Evolutionary conservation across 1,140 invertebrate species (phyloP).

Genomic region (Brachionus calyciflorus): DNA sequence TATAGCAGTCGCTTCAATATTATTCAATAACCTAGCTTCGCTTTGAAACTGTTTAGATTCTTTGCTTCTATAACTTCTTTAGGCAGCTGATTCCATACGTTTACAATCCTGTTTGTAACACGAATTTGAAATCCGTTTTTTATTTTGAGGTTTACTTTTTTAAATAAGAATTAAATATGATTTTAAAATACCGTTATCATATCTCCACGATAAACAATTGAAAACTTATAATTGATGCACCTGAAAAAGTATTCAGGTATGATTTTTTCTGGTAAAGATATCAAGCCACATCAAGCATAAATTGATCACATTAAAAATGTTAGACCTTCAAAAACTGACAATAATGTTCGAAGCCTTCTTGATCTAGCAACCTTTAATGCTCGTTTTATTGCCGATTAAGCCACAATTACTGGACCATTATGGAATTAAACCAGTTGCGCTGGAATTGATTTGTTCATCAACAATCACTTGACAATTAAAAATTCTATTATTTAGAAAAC

Average conservation of each 20-base stretch:
- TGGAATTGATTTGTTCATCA: slow-evolving; percentile 27
- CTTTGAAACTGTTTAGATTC: too few species aligned
- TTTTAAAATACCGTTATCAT: too few species aligned
- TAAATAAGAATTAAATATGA: too few species aligned
- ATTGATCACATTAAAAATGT: slow-evolving; percentile 47
- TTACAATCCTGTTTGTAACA: too few species aligned
- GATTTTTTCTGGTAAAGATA: slow-evolving; percentile 49
- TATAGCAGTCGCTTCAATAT: too few species aligned
- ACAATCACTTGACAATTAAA: slow-evolving; percentile 41
- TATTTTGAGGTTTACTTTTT: too few species aligned
- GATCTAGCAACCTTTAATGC: slow-evolving; percentile 50
- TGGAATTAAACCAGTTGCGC: too few species aligned
- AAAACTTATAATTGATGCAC: slow-evolving; percentile 54
- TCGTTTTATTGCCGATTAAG: slow-evolving; percentile 42
- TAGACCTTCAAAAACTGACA: slow-evolving; percentile 47
- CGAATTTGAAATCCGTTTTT: too few species aligned
- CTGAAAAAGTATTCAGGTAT: slow-evolving; percentile 56
- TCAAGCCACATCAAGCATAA: slow-evolving; percentile 58
- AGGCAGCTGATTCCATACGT: too few species aligned
- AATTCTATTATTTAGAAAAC: slow-evolving; percentile 34
- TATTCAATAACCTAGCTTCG: too few species aligned
- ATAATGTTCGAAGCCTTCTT: slow-evolving; percentile 50
- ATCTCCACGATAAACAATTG: slow-evolving; percentile 53
- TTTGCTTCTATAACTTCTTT: too few species aligned
- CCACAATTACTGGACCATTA: slow-evolving; percentile 47